These are phyloP conservation scores for Phainopepla nitens DNA, from an alignment of 2,113 vertebrate genomes.

Conservation along the genomic window DNA sequence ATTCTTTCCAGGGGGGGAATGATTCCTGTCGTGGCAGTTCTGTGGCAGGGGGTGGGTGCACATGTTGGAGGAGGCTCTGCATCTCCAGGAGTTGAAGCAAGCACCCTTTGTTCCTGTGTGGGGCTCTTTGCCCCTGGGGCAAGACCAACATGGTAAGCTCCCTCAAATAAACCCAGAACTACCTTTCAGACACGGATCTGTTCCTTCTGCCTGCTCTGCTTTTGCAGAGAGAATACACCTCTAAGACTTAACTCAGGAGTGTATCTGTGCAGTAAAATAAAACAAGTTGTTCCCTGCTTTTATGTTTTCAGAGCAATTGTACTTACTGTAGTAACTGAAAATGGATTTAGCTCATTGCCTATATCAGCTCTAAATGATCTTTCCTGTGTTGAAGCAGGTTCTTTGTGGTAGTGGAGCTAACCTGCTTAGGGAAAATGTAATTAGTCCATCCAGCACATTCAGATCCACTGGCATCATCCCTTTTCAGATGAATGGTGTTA, in stretches of 20 bases:
- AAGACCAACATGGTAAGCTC: not conserved
- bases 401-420: not conserved
- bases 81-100: not conserved
- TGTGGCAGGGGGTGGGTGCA: not conserved
- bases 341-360: not conserved
- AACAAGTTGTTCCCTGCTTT: not conserved
- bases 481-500: not conserved
- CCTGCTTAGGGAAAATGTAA: not conserved
- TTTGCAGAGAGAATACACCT: not conserved
- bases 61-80: not conserved
- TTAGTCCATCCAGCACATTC: not conserved
- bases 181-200: not conserved
- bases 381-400: not conserved
- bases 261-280: constrained; percentile 15
- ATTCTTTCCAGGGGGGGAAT: not conserved
- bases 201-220: not conserved
- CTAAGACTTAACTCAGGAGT: not conserved
- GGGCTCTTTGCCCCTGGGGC: not conserved
- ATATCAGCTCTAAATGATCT: not conserved
- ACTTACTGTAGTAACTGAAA: constrained; percentile 2
- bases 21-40: not conserved
- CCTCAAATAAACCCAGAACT: not conserved
- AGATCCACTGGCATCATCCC: not conserved
- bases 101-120: not conserved
- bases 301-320: not conserved